A percentile compares a stretch with the other conserved stretches of the same genome.
Evolutionary conservation across 2,888 invertebrate genomes (phyloP).

Genomic region (Amphipyra berbera): DNA sequence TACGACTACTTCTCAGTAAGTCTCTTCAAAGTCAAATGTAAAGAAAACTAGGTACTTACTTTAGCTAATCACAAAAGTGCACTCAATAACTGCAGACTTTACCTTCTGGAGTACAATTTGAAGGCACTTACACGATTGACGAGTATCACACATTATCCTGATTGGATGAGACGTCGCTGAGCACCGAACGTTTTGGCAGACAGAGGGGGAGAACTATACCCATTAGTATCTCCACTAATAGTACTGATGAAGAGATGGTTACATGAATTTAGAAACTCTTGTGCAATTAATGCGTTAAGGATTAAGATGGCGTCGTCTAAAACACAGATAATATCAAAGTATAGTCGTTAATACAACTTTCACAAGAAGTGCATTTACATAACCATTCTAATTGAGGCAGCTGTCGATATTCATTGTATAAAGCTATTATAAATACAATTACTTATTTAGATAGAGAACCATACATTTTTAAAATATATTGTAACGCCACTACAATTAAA

Average conservation of each 20-base stretch:
- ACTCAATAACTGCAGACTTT: conserved; percentile 40
- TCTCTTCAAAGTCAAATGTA: not conserved
- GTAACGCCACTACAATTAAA: conserved; percentile 53
- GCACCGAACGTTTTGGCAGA: conserved; percentile 47
- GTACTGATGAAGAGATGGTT: conserved; percentile 39
- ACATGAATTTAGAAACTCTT: conserved; percentile 20
- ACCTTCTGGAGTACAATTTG: conserved; percentile 46
- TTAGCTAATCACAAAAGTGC: conserved; percentile 53
- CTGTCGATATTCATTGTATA: conserved; percentile 44
- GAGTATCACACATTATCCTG: conserved; percentile 58
- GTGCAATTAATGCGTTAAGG: too few relatives aligned
- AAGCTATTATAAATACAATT: conserved; percentile 30
- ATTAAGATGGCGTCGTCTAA: not conserved
- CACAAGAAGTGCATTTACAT: conserved; percentile 46
- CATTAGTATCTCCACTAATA: conserved; percentile 37
- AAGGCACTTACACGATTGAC: conserved; percentile 52
- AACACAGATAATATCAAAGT: not conserved
- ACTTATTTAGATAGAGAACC: conserved; percentile 28
- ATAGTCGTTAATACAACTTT: conserved; percentile 40
- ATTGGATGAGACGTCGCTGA: conserved; percentile 50
- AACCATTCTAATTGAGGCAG: conserved; percentile 44
- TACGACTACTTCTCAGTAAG: not conserved
- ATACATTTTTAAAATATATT: conserved; percentile 44
- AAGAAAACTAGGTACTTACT: not conserved
- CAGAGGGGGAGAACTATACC: conserved; percentile 40